Base-by-base conservation (phyloP, 2,888 invertebrate species). In the Drosophila tanythrix region DNA sequence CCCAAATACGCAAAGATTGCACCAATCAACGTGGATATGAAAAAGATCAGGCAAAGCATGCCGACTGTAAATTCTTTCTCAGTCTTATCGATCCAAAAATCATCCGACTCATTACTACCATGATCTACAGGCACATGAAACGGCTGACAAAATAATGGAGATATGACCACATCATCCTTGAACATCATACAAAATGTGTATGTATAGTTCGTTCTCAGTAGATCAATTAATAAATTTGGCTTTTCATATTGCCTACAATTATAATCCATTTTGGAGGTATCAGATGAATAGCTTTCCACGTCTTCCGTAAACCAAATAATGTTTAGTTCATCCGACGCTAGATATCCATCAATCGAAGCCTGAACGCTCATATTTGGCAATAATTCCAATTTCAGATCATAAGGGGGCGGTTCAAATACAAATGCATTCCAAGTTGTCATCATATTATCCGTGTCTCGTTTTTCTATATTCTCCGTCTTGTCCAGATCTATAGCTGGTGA, bases 131-230 rank as follows among this genome's bases (percentile, higher is more conserved):
- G 92, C 5, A 92, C 86, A 76, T 92, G 62, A 13, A 92, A 62
- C 0, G 92, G 92, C 66, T 91, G 82, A 48, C 92, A 92, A 48
- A 86, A 87, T 36, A 92, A 88, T 0, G 92, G 92, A 4, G 92
- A 88, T 36, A 92, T 81, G 0, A 78, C 79, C 11, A 66, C 43
- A 3, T 69, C 65, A 1, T 76, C 60, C 15, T 59, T 33, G 0
- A 83, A 76, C 35, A 92, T 70, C 70, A 92, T 74, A 51, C 92
- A 92, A 52, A 92, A 92, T 1, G 92, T 92, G 21, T 92, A 92
- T 0, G 92, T 91, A 4, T 70, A 74, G 58, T 91, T 92, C 1
- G 72, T 72, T 1, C 33, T 48, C 27, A 92, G 76, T 6, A 79
- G 50, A 25, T 83, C 80, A 18, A 90, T 74, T 3, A 89, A 60